A percentile compares a stretch with the other conserved stretches of the same genome.
phyloP scores from a whole-genome alignment of 1,140 invertebrate species.

The Paraescarpia echinospica region DNA sequence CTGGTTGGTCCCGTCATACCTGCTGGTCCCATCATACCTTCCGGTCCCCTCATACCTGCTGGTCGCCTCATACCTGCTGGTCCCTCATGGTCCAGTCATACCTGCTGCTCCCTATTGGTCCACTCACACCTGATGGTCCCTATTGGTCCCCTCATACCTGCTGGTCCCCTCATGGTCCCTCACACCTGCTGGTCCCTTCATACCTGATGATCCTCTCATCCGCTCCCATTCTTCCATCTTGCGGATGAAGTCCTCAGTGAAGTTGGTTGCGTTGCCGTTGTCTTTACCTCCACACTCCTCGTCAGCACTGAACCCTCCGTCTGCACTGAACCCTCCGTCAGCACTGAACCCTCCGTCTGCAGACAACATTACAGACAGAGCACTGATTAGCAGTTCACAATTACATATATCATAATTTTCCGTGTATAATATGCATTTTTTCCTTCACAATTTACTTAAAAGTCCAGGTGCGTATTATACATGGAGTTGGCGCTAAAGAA shows the following conservation, averaged over 20 bases:
- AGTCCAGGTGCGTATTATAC: too few species aligned
- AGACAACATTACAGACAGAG: too few species aligned
- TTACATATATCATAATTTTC: too few species aligned
- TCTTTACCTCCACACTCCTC: not conserved
- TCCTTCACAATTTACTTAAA: too few species aligned
- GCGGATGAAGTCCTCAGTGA: constrained; percentile 66
- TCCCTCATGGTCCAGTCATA: too few species aligned
- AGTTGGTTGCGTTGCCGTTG: not conserved
- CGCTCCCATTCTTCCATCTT: constrained; percentile 73
- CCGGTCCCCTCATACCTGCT: not conserved
- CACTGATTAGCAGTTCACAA: too few species aligned
- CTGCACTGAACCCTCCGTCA: not conserved
- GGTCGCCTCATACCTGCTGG: not conserved
- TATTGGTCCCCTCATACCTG: constrained; percentile 43
- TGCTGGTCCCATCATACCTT: too few species aligned
- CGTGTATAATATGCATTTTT: too few species aligned
- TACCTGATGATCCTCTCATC: constrained; percentile 45
- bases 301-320: not conserved
- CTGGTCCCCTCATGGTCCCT: constrained; percentile 53
- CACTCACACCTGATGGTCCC: not conserved
- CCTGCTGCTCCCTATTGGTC: too few species aligned
- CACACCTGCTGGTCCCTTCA: constrained; percentile 55
- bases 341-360: not conserved
- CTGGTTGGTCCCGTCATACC: too few species aligned
- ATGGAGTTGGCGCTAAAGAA: too few species aligned